Percentiles rank a stretch among this genome's conserved stretches.
Conservation (phyloP, 2,797 vertebrate species). For the Tadarida brasiliensis region DNA sequence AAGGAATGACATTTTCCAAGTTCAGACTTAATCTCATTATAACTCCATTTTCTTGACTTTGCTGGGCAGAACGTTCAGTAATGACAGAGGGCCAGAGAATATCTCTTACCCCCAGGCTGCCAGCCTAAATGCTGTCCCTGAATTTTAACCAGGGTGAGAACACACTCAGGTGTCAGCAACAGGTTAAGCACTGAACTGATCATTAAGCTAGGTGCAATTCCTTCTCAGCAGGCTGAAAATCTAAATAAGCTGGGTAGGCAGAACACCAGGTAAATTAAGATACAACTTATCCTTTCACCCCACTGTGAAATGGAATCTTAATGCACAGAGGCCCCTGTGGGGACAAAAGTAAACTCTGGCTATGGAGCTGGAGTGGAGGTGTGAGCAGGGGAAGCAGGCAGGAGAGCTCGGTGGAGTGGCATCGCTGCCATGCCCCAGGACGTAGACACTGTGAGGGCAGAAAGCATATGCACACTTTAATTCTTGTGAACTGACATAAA, state of each 20-base stretch:
- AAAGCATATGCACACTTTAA: neutral
- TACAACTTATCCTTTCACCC: conserved; percentile 75
- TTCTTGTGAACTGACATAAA: neutral
- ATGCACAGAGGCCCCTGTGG: conserved; percentile 55
- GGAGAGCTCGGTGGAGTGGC: neutral
- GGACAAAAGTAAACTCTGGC: conserved; percentile 59
- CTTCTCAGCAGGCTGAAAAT: conserved; percentile 78
- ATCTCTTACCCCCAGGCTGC: conserved; percentile 21
- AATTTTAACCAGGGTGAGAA: conserved; percentile 75
- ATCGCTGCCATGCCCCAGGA: neutral
- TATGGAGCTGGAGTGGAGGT: neutral
- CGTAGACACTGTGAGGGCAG: neutral
- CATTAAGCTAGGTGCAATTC: conserved; percentile 73
- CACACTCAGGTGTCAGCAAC: conserved; percentile 72
- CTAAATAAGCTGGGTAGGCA: conserved; percentile 76
- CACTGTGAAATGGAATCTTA: conserved; percentile 79
- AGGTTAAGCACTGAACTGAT: conserved; percentile 77
- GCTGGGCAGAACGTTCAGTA: conserved; percentile 74
- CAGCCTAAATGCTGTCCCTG: conserved; percentile 52
- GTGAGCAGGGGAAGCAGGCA: too few species aligned
- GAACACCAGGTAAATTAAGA: conserved; percentile 77
- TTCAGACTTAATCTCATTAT: conserved; percentile 73
- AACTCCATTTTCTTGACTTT: conserved; percentile 73
- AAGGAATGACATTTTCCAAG: conserved; percentile 75
- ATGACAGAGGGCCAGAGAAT: conserved; percentile 48